Evolutionary conservation across 2,113 vertebrate species (phyloP), one percentile per base, ranked within the genome.

Genomic region (Urocolius indicus): DNA sequence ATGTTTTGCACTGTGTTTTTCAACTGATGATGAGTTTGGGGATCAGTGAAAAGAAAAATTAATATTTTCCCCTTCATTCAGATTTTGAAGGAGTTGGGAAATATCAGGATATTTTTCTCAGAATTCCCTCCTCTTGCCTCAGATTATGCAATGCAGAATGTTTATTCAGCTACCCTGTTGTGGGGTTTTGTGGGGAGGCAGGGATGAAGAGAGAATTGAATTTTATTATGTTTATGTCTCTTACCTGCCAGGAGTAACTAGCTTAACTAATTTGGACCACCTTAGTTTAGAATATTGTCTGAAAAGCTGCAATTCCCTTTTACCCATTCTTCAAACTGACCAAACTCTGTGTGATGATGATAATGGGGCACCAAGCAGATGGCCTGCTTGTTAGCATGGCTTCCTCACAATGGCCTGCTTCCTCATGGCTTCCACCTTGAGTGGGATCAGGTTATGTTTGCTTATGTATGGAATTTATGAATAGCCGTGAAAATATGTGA

Each of bases 111-210:
- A 20, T 30, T 62, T 67, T 22, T 16, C 18, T 68, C 54, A 22
- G 0, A 3, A 54, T 63, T 49, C 32, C 8, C 3, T 30, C 5
- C 5, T 1, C 29, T 1, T 0, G 1, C 3, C 1, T 3, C 1
- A 2, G 1, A 36, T 4, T n/a, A 4, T 30, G 66, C 65, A 54
- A 82, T 52, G 23, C 26, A 66, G 41, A 66, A 43, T n/a, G 10
- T 46, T 45, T 73, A 16, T 71, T 57, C 6, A 76, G 10, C 36
- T 86, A 7, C 13, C 1, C 1, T 16, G 4, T 52, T 68, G 17
- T 6, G 3, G 8, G 15, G 6, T 15, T 73, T 34, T 49, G 22
- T 19, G 11, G 20, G 36, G 30, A 41, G 13, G 14, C 7, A 52
- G 11, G 26, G 2, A 23, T 48, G 13, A 12, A 12, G 38, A 41